phyloP scores from a whole-genome alignment of 2,888 invertebrate genomes.

The Acanthoscelides obtectus region DNA sequence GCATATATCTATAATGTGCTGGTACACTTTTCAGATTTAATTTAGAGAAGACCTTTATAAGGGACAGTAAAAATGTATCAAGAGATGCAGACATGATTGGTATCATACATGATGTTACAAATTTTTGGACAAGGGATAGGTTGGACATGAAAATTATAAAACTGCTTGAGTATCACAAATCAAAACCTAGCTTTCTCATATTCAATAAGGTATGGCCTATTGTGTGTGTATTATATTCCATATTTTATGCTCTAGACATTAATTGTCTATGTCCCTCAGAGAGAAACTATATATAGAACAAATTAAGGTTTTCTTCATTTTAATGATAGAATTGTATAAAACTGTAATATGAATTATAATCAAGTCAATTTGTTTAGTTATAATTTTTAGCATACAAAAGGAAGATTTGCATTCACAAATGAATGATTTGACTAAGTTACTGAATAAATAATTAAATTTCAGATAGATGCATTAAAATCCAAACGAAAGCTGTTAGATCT shows the following conservation, averaged over 20 bases:
- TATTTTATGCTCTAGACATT: no score
- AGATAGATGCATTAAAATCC: conserved; percentile 68
- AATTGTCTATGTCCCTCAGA: no score
- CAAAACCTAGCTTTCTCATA: conserved; percentile 68
- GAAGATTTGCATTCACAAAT: no score
- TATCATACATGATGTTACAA: conserved; percentile 80
- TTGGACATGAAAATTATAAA: conserved; percentile 67
- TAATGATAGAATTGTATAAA: no score
- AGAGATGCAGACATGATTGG: conserved; percentile 75
- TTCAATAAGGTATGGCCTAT: conserved; percentile 74
- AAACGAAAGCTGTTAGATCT: conserved; percentile 71
- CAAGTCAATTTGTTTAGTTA: no score
- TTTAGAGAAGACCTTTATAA: conserved; percentile 55
- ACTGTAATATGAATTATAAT: no score
- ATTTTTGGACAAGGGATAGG: conserved; percentile 60
- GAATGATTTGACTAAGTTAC: no score
- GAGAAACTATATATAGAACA: no score
- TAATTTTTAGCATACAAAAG: no score
- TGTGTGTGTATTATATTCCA: no score
- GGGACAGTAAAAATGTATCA: conserved; percentile 58
- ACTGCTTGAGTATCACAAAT: conserved; percentile 59
- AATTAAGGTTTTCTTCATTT: no score
- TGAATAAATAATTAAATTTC: conserved; percentile 19
- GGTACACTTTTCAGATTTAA: conserved; percentile 51
- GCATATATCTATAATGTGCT: no score